A percentile compares a stretch with the other conserved stretches of the same genome.
Conservation (phyloP, 2,888 invertebrate genomes). For the Parnassius smintheus region DNA sequence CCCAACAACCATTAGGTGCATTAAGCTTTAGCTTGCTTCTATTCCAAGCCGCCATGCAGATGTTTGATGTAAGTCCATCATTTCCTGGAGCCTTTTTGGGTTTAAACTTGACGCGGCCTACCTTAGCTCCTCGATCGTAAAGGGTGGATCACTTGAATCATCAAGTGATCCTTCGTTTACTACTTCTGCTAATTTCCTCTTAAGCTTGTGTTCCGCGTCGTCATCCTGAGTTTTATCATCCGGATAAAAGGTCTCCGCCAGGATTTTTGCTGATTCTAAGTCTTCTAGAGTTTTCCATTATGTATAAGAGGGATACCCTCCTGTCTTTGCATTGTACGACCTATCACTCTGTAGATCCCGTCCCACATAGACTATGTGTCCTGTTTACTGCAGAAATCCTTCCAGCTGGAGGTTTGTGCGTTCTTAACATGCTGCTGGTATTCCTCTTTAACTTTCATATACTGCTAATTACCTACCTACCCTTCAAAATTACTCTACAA, state of each 20-base stretch:
- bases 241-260: slow-evolving; percentile 26
- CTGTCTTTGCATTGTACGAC: slow-evolving; percentile 11
- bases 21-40: too few relatives aligned
- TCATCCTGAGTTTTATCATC: background rate
- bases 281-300: slow-evolving; percentile 7
- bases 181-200: too few relatives aligned
- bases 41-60: too few relatives aligned
- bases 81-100: too few relatives aligned
- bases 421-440: slow-evolving; percentile 15
- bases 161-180: too few relatives aligned
- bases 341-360: slow-evolving; percentile 28
- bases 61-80: too few relatives aligned
- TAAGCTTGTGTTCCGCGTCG: background rate
- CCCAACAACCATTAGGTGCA: too few relatives aligned
- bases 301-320: slow-evolving; percentile 16
- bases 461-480: slow-evolving; percentile 5
- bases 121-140: slow-evolving; percentile 4
- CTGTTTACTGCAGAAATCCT: slow-evolving; percentile 30
- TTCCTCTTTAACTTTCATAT: slow-evolving; percentile 10
- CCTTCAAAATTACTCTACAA: too few relatives aligned
- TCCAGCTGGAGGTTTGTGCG: slow-evolving; percentile 31
- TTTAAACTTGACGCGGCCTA: too few relatives aligned
- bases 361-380: slow-evolving; percentile 30
- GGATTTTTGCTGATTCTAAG: slow-evolving; percentile 10
- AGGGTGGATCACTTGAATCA: slow-evolving; percentile 15